phyloP scores from a whole-genome alignment of 2,797 vertebrate genomes.

The Molossus molossus region DNA sequence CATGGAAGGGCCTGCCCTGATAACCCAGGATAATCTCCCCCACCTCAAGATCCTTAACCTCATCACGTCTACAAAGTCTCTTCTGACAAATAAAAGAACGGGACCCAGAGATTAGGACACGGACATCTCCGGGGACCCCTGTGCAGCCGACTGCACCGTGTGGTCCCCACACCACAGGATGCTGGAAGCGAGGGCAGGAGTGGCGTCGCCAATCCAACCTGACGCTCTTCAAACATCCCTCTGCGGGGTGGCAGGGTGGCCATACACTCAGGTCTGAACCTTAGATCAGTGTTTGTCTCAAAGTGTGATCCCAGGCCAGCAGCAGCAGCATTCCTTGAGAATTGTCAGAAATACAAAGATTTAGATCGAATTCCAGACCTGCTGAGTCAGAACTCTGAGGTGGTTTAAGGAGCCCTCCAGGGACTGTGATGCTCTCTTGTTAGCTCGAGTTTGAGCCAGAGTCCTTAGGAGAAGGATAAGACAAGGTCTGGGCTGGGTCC shows the following conservation, averaged over 20 bases:
- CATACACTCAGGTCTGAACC: background rate
- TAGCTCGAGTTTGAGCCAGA: background rate
- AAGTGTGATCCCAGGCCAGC: too few species aligned
- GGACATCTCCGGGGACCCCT: background rate
- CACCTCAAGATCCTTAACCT: background rate
- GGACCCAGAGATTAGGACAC: background rate
- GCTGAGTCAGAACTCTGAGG: background rate
- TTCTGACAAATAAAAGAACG: background rate
- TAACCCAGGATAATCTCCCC: background rate
- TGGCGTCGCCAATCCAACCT: background rate
- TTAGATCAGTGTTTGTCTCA: background rate
- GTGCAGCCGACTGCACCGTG: accelerated
- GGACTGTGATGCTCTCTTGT: too few species aligned
- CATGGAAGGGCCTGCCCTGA: background rate
- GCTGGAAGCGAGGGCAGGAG: background rate
- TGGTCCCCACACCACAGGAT: too few species aligned
- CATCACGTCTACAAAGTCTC: background rate
- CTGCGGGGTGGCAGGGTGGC: background rate
- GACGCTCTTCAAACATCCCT: background rate
- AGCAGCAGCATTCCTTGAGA: background rate
- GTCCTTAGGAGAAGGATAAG: background rate
- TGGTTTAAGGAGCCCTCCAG: background rate
- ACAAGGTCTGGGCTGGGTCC: background rate
- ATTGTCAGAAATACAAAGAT: background rate
- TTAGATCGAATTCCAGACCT: background rate